A percentile compares a stretch with the other conserved stretches of the same genome.
phyloP scores from a whole-genome alignment of 2,888 invertebrate genomes.

The Cacoxenus indagator region DNA sequence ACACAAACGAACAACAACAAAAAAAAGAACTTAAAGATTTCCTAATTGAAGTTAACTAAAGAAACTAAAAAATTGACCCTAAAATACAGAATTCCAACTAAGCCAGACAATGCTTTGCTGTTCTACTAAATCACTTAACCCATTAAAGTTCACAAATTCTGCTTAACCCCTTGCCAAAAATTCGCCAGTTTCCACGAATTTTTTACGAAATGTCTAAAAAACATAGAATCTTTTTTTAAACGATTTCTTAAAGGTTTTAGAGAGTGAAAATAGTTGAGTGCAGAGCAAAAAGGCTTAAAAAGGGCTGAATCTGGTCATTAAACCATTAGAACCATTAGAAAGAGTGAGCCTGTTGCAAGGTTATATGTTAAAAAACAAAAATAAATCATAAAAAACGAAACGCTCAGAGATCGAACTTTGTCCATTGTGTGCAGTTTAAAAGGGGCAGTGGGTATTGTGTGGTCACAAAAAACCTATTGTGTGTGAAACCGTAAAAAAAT shows the following conservation, averaged over 20 bases:
- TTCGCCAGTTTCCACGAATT: neutral
- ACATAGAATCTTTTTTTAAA: slow-evolving; percentile 24
- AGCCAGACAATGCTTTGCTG: slow-evolving; percentile 15
- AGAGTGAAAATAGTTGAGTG: slow-evolving; percentile 51
- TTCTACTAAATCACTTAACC: neutral
- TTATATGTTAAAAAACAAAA: too few relatives aligned
- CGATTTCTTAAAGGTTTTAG: too few relatives aligned
- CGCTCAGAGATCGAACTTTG: neutral
- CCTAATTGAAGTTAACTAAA: slow-evolving; percentile 49
- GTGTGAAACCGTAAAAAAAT: slow-evolving; percentile 49
- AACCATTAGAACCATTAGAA: neutral
- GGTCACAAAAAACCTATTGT: slow-evolving; percentile 47
- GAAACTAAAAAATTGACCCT: neutral
- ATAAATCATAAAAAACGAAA: too few relatives aligned
- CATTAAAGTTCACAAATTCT: slow-evolving; percentile 38
- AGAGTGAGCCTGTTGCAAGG: neutral
- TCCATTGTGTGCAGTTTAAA: slow-evolving; percentile 18
- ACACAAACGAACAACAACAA: neutral
- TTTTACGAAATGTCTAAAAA: slow-evolving; percentile 24
- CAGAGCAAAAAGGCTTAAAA: slow-evolving; percentile 61
- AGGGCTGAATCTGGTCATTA: slow-evolving; percentile 29
- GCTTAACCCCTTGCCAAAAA: slow-evolving; percentile 44
- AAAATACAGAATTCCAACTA: slow-evolving; percentile 39
- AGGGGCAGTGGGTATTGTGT: slow-evolving; percentile 38
- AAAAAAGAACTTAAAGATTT: neutral